Evolutionary conservation across 2,888 invertebrate genomes (phyloP).

Genomic region (Sinhomidia bicolor): DNA sequence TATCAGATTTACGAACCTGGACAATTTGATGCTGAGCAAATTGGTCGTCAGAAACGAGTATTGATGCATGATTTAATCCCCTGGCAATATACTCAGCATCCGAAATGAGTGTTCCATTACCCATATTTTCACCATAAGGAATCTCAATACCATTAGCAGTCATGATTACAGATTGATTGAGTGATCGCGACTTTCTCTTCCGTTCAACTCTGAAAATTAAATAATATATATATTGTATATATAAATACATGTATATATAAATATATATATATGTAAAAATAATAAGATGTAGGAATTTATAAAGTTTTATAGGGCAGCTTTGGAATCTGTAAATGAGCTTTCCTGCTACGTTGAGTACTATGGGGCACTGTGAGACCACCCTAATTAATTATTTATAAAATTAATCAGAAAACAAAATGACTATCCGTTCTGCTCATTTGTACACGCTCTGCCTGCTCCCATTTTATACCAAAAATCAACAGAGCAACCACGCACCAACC

Average conservation of each 20-base stretch:
- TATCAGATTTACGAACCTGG: slow-evolving; percentile 43
- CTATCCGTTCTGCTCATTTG: too few relatives aligned
- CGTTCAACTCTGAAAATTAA: slow-evolving; percentile 50
- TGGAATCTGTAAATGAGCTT: too few relatives aligned
- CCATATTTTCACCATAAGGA: slow-evolving; percentile 64
- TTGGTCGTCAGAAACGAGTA: slow-evolving; percentile 66
- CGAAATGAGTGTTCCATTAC: slow-evolving; percentile 69
- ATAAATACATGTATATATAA: too few relatives aligned
- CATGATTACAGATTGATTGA: slow-evolving; percentile 71
- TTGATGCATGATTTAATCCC: slow-evolving; percentile 57
- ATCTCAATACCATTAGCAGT: slow-evolving; percentile 69
- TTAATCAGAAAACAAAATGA: too few relatives aligned
- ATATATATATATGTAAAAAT: too few relatives aligned
- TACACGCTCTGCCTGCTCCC: too few relatives aligned
- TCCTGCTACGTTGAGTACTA: too few relatives aligned
- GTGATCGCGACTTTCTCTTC: slow-evolving; percentile 64
- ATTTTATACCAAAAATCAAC: not conserved
- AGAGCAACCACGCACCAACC: not conserved
- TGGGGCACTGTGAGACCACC: not conserved
- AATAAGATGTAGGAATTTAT: too few relatives aligned
- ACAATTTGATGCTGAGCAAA: slow-evolving; percentile 60
- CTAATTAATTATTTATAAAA: not conserved
- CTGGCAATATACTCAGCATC: slow-evolving; percentile 68
- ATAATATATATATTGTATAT: not conserved
- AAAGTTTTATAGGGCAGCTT: too few relatives aligned